Conservation (phyloP, 2,888 invertebrate genomes). For the Caenorhabditis sp. region DNA sequence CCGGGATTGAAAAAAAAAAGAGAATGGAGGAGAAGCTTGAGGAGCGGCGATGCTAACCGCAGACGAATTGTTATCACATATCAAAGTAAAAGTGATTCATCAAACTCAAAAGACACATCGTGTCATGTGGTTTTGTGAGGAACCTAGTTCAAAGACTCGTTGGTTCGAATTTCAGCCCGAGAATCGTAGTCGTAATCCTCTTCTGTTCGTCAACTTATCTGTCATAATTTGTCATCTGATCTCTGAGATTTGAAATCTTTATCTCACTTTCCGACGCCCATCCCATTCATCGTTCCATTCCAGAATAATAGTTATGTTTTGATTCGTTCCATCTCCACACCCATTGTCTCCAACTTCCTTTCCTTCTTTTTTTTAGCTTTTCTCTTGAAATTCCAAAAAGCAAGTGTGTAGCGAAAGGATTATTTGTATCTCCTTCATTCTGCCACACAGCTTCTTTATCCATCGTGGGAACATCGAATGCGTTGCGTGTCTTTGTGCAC, state of each 20-base stretch:
- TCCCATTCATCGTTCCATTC: conserved; percentile 22
- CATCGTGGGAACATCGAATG: conserved; percentile 59
- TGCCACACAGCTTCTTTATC: conserved; percentile 46
- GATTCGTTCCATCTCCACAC: conserved; percentile 33
- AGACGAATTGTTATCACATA: conserved; percentile 31
- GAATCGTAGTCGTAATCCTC: not conserved
- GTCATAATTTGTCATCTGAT: conserved; percentile 4
- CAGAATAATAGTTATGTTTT: conserved; percentile 44
- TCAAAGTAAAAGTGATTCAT: conserved; percentile 24
- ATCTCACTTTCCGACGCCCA: conserved; percentile 11
- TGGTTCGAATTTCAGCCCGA: not conserved
- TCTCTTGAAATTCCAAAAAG: conserved; percentile 19
- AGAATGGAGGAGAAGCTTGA: conserved; percentile 11
- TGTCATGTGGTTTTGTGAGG: not conserved
- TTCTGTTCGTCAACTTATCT: not conserved
- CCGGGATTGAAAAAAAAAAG: conserved; percentile 7
- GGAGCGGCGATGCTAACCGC: conserved; percentile 16
- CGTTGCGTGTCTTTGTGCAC: conserved; percentile 52
- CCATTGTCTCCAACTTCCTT: not conserved
- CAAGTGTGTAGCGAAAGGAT: conserved; percentile 32
- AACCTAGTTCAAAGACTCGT: not conserved
- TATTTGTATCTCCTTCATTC: conserved; percentile 48
- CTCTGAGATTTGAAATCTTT: conserved; percentile 35
- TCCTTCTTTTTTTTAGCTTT: not conserved
- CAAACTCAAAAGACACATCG: conserved; percentile 11